Base-by-base conservation (phyloP, 2,797 vertebrate species). In the Prunella strophiata region DNA sequence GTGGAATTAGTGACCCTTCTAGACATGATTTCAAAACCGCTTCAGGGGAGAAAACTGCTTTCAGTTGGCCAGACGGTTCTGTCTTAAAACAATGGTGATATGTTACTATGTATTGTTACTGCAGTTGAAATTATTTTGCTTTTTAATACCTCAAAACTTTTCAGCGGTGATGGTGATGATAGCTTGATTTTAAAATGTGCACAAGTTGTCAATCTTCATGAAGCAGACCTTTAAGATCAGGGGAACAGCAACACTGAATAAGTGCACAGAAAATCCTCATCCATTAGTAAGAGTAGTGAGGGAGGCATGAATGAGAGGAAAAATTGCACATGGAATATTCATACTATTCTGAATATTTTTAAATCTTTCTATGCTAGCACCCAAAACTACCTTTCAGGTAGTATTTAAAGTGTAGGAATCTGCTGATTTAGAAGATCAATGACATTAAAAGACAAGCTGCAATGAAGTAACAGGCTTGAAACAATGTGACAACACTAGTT, bases 1-100 rank as follows among this genome's bases (percentile, higher is more conserved):
- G 73, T 83, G 83, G 88, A 94, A 78, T 93, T 90, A 94, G 73
- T 96, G 76, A 72, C 38, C 36, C 73, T 92, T 92, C 89, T 89
- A 91, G 82, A 91, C 70, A 45, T 80, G 82, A 89, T 78, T 92
- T 94, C 79, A 94, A 62, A 92, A 88, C 63, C 0, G 0, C 80
- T 87, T 87, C 54, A 87, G 43, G 58, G 61, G 91, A 94, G 38
- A 86, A 95, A 95, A 75, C 73, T 72, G 68, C 76, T 94, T 94
- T 90, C 66, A 94, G 50, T 90, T 95, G 85, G 79, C 88, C 76
- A 81, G 66, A 72, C 0, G 1, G 54, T 77, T 95, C 72, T 85
- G 89, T 88, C 85, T 70, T 94, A 55, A 85, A 93, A 61, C 50
- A 55, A 54, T 51, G 43, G 45, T 86, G 82, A 58, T 68, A 61